A percentile compares a stretch with the other conserved stretches of the same genome.
phyloP scores from a whole-genome alignment of 2,797 vertebrate genomes.

The Pteronotus mesoamericanus region DNA sequence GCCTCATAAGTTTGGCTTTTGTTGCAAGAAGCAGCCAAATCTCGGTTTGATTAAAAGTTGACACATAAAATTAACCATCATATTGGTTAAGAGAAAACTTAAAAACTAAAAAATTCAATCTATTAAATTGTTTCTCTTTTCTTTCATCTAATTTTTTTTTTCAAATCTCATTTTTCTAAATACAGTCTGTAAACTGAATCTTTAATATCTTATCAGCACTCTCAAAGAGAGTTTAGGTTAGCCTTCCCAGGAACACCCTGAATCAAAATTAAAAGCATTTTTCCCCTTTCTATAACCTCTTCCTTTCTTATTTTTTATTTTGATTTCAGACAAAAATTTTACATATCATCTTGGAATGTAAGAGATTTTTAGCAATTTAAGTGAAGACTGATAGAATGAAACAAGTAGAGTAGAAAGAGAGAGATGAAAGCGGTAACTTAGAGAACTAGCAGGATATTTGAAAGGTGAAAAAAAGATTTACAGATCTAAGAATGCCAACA shows the following conservation, averaged over 20 bases:
- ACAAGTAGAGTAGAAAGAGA: not conserved
- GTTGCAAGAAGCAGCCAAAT: too few relatives aligned
- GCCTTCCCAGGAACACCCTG: not conserved
- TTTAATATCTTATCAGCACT: not conserved
- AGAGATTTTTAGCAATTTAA: not conserved
- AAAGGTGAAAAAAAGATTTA: conserved; percentile 19
- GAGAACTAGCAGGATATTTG: conserved; percentile 17
- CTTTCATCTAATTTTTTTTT: not conserved
- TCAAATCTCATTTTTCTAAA: not conserved
- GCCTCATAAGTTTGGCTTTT: too few relatives aligned
- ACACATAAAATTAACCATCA: not conserved
- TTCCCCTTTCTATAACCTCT: not conserved
- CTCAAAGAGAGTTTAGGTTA: not conserved
- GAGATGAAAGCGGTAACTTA: conserved; percentile 25
- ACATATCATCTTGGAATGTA: not conserved
- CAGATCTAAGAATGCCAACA: conserved; percentile 22
- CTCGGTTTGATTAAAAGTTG: not conserved
- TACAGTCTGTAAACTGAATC: not conserved
- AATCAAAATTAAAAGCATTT: conserved; percentile 27
- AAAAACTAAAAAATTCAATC: not conserved
- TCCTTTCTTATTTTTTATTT: conserved; percentile 21
- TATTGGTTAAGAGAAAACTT: not conserved
- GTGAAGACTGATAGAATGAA: conserved; percentile 22
- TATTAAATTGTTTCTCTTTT: not conserved
- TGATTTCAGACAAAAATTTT: not conserved